phyloP scores from a whole-genome alignment of 2,113 vertebrate genomes.

The Chlorocebus sabaeus region DNA sequence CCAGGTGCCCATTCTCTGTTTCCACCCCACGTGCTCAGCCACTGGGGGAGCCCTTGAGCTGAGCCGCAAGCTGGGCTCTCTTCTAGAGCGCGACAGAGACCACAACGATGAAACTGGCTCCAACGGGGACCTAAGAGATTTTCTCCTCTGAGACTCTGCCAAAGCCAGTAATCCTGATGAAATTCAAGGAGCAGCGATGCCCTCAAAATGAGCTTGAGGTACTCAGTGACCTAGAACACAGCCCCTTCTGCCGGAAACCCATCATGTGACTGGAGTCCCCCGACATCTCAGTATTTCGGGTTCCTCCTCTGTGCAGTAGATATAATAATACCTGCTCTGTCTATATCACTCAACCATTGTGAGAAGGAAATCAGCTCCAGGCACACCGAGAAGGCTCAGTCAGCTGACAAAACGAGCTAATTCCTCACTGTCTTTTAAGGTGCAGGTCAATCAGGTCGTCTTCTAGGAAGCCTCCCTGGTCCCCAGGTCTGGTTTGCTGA shows the following conservation, averaged over 20 bases:
- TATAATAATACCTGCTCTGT: background rate
- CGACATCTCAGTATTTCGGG: background rate
- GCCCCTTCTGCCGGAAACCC: background rate
- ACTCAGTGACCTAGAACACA: background rate
- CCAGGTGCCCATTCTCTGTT: background rate
- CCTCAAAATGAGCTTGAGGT: background rate
- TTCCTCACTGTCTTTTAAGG: constrained; percentile 12
- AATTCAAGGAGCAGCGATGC: background rate
- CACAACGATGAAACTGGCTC: background rate
- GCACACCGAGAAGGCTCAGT: background rate
- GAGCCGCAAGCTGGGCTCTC: background rate
- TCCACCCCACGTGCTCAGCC: background rate
- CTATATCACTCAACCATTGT: background rate
- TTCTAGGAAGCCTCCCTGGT: background rate
- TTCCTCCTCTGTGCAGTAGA: background rate
- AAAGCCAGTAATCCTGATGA: background rate
- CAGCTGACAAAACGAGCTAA: background rate
- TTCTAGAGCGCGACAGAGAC: background rate
- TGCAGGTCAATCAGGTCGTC: background rate
- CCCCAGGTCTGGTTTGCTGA: background rate
- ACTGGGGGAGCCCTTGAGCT: constrained; percentile 47
- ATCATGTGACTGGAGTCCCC: background rate
- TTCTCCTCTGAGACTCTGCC: background rate
- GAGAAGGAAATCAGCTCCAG: background rate
- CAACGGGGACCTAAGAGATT: background rate